These are phyloP conservation scores for Osedax frankpressi DNA, from an alignment of 2,888 invertebrate genomes.

Conservation along the genomic window DNA sequence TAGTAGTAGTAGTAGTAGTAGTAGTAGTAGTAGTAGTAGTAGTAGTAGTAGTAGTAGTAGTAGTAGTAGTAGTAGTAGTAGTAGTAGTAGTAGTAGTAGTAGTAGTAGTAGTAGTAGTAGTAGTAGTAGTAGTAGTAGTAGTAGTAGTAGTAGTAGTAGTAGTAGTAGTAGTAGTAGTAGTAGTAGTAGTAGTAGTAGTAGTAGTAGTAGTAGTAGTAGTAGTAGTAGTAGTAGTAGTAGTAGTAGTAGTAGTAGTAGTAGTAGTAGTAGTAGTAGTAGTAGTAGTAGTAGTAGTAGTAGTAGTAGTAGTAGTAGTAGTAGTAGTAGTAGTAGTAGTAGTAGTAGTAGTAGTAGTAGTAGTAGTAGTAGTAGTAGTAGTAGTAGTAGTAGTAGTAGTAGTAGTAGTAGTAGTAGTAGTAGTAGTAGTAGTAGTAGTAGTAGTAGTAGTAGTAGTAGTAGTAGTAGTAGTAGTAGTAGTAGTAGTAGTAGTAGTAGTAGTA, in stretches of 20 bases:
- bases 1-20: background rate
- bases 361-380: too few species aligned
- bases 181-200: background rate
- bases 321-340: conserved; percentile 21
- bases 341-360: conserved; percentile 21
- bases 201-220: background rate
- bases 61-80: background rate
- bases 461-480: too few species aligned
- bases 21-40: background rate
- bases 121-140: conserved; percentile 23
- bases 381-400: too few species aligned
- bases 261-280: background rate
- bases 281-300: conserved; percentile 8
- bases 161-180: conserved; percentile 19
- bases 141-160: conserved; percentile 21
- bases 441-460: too few species aligned
- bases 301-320: conserved; percentile 23
- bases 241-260: background rate
- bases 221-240: background rate
- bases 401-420: too few species aligned
- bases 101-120: conserved; percentile 16
- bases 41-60: background rate
- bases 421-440: too few species aligned
- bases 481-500: too few species aligned
- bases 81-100: background rate